Evolutionary conservation across 2,113 vertebrate genomes (phyloP).

Genomic region (Condylura cristata): DNA sequence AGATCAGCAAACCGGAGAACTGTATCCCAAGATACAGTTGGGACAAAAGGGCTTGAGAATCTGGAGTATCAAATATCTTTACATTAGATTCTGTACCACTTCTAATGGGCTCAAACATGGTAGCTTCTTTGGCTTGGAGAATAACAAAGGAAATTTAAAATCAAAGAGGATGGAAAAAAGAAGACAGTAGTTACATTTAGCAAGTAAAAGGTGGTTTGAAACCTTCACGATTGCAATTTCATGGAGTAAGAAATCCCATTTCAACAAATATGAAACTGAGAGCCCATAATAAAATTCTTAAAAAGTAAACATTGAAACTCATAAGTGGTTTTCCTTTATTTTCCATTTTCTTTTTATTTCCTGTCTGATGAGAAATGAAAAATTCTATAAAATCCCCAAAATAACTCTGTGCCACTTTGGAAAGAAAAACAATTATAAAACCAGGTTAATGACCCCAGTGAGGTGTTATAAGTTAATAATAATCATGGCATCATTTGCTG

Average conservation of each 20-base stretch:
- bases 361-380: background rate
- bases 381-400: background rate
- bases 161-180: background rate
- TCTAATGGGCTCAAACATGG: background rate
- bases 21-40: background rate
- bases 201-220: background rate
- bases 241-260: background rate
- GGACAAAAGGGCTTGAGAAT: background rate
- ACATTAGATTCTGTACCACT: background rate
- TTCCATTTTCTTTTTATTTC: background rate
- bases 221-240: background rate
- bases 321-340: background rate
- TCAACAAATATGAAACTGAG: background rate
- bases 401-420: background rate
- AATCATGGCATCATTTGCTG: background rate
- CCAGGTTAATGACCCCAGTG: background rate
- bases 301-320: background rate
- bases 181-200: slow-evolving; percentile 7
- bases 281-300: background rate
- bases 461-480: background rate
- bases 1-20: background rate
- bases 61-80: background rate
- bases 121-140: background rate
- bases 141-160: slow-evolving; percentile 8
- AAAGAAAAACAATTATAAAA: background rate